Evolutionary conservation across 2,797 vertebrate genomes (phyloP).

Genomic region (Myoxocephalus aenaeus): DNA sequence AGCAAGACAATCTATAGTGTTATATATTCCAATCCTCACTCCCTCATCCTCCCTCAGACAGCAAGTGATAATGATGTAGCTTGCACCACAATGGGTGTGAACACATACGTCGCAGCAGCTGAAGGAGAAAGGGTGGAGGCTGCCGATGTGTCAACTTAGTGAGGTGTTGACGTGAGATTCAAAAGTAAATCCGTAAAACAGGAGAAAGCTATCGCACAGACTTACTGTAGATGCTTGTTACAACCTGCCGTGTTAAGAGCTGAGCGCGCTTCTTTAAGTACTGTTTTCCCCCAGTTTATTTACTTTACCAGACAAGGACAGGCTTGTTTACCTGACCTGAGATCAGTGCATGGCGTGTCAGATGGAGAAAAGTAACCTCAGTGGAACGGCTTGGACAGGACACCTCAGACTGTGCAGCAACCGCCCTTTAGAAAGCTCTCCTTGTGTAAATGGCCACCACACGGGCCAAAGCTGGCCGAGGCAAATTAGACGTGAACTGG

Average conservation of each 20-base stretch:
- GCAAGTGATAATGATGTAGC: slow-evolving; percentile 75
- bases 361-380: slow-evolving; percentile 68
- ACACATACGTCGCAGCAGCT: slow-evolving; percentile 56
- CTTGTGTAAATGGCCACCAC: slow-evolving; percentile 62
- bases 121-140: slow-evolving; percentile 78
- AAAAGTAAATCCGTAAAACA: slow-evolving; percentile 36
- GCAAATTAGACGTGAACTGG: slow-evolving; percentile 60
- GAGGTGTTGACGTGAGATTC: slow-evolving; percentile 51
- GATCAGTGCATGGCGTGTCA: slow-evolving; percentile 30
- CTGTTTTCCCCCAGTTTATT: slow-evolving; percentile 34
- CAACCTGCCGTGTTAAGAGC: slow-evolving; percentile 7
- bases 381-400: slow-evolving; percentile 70
- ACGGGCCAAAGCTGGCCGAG: slow-evolving; percentile 58
- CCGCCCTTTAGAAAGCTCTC: slow-evolving; percentile 54
- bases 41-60: slow-evolving; percentile 60
- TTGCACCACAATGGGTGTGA: slow-evolving; percentile 76
- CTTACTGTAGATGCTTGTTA: neutral
- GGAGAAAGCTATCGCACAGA: slow-evolving; percentile 17
- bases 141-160: slow-evolving; percentile 32
- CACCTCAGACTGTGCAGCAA: slow-evolving; percentile 44
- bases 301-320: slow-evolving; percentile 27
- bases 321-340: slow-evolving; percentile 62
- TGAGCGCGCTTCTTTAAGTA: neutral
- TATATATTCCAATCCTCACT: slow-evolving; percentile 16
- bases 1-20: slow-evolving; percentile 12